Conservation (phyloP, 2,888 invertebrate species). For the Laothoe populi region DNA sequence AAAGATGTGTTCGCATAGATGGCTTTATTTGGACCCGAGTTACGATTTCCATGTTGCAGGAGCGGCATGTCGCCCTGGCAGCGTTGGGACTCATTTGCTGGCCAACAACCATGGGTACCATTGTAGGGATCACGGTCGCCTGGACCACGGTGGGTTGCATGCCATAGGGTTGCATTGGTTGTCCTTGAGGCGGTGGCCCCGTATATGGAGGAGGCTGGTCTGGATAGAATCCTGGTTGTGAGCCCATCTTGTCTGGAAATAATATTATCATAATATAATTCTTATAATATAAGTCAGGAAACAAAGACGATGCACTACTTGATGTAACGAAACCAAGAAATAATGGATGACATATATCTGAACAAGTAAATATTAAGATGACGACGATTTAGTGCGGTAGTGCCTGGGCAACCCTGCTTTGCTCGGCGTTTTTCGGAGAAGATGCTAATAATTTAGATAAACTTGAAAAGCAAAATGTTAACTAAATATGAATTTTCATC, state of each 20-base stretch:
- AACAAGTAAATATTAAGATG: too few species aligned
- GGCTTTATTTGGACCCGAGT: constrained; percentile 70
- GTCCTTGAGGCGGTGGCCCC: constrained; percentile 31
- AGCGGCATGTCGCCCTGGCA: constrained; percentile 62
- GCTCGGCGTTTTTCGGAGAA: too few species aligned
- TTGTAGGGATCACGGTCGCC: constrained; percentile 31
- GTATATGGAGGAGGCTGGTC: constrained; percentile 48
- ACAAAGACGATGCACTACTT: too few species aligned
- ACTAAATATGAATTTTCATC: too few species aligned
- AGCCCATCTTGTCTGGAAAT: not conserved
- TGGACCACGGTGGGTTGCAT: constrained; percentile 28
- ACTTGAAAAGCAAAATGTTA: too few species aligned
- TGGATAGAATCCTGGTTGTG: constrained; percentile 31
- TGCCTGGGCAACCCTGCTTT: too few species aligned
- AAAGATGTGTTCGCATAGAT: constrained; percentile 80
- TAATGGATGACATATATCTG: too few species aligned
- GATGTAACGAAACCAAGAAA: too few species aligned
- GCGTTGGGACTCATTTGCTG: constrained; percentile 55
- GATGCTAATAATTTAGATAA: too few species aligned
- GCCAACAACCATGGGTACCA: constrained; percentile 36
- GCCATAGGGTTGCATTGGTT: constrained; percentile 26
- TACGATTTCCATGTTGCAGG: constrained; percentile 70
- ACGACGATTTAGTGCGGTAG: too few species aligned
- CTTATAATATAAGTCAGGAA: too few species aligned
- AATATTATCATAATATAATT: not conserved